Conservation (phyloP, 1,140 invertebrate genomes). For the Cotesia vestalis region DNA sequence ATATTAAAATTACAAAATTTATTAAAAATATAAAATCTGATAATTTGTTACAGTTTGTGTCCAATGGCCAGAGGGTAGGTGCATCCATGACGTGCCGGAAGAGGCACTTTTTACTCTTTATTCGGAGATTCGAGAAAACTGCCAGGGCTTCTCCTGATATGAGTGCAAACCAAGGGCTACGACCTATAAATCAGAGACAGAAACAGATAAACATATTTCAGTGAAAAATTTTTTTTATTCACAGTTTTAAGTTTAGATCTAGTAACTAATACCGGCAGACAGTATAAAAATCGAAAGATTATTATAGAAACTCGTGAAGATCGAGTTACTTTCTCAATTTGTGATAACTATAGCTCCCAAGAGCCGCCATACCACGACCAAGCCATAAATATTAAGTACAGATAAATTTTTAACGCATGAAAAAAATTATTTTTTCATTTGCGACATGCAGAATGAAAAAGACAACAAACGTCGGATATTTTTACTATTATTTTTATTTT, state of each 20-base stretch:
- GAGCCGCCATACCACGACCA: conserved; percentile 57
- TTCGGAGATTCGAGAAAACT: conserved; percentile 61
- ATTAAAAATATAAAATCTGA: neutral
- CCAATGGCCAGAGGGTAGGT: conserved; percentile 87
- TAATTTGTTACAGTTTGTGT: conserved; percentile 79
- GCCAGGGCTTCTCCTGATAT: conserved; percentile 57
- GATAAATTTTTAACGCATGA: conserved; percentile 22
- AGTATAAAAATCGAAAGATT: conserved; percentile 17
- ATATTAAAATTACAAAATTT: too few relatives aligned
- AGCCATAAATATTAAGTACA: conserved; percentile 45
- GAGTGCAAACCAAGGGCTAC: conserved; percentile 48
- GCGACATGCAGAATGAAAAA: conserved; percentile 2
- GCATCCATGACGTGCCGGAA: conserved; percentile 62
- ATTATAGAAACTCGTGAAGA: conserved; percentile 12
- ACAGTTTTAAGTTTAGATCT: neutral
- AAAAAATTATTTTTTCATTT: neutral
- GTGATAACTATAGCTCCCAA: conserved; percentile 35
- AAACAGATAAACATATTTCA: conserved; percentile 35
- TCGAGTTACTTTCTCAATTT: conserved; percentile 25
- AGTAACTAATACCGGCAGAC: neutral
- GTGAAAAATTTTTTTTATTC: conserved; percentile 40
- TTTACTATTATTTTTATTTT: neutral
- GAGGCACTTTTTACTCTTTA: conserved; percentile 63
- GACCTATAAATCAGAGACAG: conserved; percentile 42
- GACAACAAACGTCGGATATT: neutral